Conservation (phyloP, 2,113 vertebrate genomes). For the Zosterops japonicus region DNA sequence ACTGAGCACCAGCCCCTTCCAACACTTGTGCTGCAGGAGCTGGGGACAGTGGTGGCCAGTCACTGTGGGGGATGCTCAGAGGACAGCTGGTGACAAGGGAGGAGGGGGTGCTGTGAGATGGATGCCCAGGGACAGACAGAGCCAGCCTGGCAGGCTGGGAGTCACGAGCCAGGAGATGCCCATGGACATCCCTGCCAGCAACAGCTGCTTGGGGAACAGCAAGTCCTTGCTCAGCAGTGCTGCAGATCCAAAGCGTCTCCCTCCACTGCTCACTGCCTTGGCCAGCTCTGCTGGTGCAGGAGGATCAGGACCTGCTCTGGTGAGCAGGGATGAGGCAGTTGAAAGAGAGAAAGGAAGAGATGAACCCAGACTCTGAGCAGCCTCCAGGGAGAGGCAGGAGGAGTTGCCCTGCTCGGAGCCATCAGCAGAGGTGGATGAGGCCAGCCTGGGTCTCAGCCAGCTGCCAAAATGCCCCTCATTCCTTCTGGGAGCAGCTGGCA, state of each 20-base stretch:
- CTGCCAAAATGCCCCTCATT: neutral
- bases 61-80: accelerated
- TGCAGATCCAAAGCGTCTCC: neutral
- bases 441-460: neutral
- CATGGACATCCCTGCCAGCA: neutral
- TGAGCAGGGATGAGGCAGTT: neutral
- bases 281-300: neutral
- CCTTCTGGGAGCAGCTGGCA: neutral
- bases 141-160: neutral
- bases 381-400: neutral
- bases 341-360: neutral
- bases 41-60: neutral
- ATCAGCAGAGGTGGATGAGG: neutral
- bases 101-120: accelerated
- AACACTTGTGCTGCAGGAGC: neutral
- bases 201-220: conserved; percentile 1
- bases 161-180: neutral
- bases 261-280: neutral
- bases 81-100: neutral
- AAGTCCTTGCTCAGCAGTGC: neutral
- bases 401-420: accelerated
- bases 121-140: accelerated
- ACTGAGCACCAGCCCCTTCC: neutral
- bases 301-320: neutral
- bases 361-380: neutral